Base-by-base conservation (phyloP, 2,113 vertebrate genomes). In the Brienomyrus brachyistius region DNA sequence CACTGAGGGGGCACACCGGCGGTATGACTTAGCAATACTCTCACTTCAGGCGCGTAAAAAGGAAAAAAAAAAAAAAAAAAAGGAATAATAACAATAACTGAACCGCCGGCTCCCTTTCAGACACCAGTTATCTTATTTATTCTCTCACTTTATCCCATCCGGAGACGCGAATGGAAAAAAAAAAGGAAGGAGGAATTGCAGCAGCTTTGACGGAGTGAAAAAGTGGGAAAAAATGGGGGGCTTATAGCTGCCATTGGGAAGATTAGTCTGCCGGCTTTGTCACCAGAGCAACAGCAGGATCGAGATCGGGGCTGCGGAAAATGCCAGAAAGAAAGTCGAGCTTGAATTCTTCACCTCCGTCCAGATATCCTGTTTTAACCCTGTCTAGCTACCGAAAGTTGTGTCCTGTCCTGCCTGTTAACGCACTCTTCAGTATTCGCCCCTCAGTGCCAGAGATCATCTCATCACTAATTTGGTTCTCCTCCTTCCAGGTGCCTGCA, bases 371-470 rank as follows among this genome's bases (percentile, higher is more conserved):
- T 17, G 19, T 50, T 82, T 31, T 21, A 82, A 47, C 48, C 45
- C 9, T 3, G 51, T 40, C 31, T 74, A 47, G 9, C 21, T 6
- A 17, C 23, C 21, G 59, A 27, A 40, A 50, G 43, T n/a, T 4
- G 3, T 50, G 45, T 74, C 4, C n/a, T 50, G 84, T 45, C 88
- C 43, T 82, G 35, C n/a, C 45, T 80, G 27, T 17, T 74, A 11
- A 43, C 9, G 43, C 13, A 74, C 11, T 5, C 43, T 66, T 56
- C 51, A 56, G 23, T 54, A 62, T 52, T 15, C 54, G 21, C 8
- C 11, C 66, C 31, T 27, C 51, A 31, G 54, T 70, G 47, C 27
- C 87, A 92, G 89, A 92, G 91, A 90, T 92, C 45, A 85, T 51
- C n/a, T 27, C 62, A 27, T 31, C 62, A 27, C 62, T 66, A 85